Evolutionary conservation across 2,888 invertebrate genomes (phyloP), one percentile per base, ranked within the genome.

Genomic region (Ctena decussata): DNA sequence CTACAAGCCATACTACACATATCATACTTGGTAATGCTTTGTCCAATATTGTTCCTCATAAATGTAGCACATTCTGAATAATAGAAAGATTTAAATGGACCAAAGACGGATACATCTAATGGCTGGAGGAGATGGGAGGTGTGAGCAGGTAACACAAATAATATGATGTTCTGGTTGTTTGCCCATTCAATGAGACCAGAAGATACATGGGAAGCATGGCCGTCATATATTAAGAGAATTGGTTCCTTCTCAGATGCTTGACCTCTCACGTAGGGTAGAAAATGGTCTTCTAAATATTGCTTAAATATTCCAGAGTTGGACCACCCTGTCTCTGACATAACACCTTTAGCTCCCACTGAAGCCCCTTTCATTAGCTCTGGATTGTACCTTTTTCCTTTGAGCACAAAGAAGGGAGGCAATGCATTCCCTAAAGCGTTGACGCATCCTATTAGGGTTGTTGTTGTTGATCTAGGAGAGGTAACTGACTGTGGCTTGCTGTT

Each of bases 41-140:
- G n/a, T n/a, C n/a, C n/a, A n/a, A n/a, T n/a, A n/a, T n/a, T n/a
- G 18, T 70, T 18, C 3, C 82, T 44, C 35, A 86, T 84, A 6
- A 69, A 46, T 60, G 84, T 82, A 37, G 82, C 82, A 44, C 86
- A 84, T 32, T 39, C 18, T 37, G 35, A 35, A 60, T 86, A 75
- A 32, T 81, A 88, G n/a, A 84, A 77, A 39, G 46, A 65, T 37
- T 88, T 46, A 24, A n/a, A n/a, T n/a, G n/a, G n/a, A n/a, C n/a
- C 83, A 77, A 73, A 88, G 32, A 80, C 84, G 15, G 72, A 44
- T n/a, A 84, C 82, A 82, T 86, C 85, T 15, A 88, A 0, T 0
- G 85, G 85, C 49, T 88, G 85, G 12, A 85, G 46, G 27, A 85
- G 32, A 53, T 83, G 85, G 24, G 71, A 76, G 2, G 79, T 79